Percentiles rank a stretch among this genome's conserved stretches.
phyloP scores from a whole-genome alignment of 2,113 vertebrate species.

The Tetraodon nigroviridis region DNA sequence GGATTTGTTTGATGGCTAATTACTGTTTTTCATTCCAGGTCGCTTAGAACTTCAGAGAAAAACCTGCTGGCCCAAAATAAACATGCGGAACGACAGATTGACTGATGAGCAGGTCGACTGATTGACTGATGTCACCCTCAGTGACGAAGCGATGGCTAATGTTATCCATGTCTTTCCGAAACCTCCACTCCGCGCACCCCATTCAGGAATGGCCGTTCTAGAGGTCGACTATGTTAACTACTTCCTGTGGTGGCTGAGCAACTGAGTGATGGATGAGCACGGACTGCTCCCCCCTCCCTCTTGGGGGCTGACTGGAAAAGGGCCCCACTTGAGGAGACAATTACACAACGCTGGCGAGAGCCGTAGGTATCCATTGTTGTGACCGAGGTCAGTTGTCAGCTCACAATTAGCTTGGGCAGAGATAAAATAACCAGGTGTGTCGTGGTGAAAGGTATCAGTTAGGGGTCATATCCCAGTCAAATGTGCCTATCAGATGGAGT shows the following conservation, averaged over 20 bases:
- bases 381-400: slow-evolving; percentile 66
- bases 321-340: slow-evolving; percentile 69
- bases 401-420: slow-evolving; percentile 57
- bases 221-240: slow-evolving; percentile 67
- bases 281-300: slow-evolving; percentile 53
- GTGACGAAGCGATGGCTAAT: slow-evolving; percentile 46
- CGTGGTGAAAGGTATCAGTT: slow-evolving; percentile 62
- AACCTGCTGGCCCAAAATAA: slow-evolving; percentile 25
- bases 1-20: not conserved
- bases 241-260: slow-evolving; percentile 68
- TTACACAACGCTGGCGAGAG: slow-evolving; percentile 62
- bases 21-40: slow-evolving; percentile 8
- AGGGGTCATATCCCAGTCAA: slow-evolving; percentile 69
- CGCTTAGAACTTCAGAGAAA: slow-evolving; percentile 43
- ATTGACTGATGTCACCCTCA: slow-evolving; percentile 44
- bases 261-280: slow-evolving; percentile 70
- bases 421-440: slow-evolving; percentile 75
- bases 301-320: slow-evolving; percentile 42
- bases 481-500: slow-evolving; percentile 19
- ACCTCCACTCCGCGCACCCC: slow-evolving; percentile 21
- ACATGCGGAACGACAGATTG: slow-evolving; percentile 26
- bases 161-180: slow-evolving; percentile 37
- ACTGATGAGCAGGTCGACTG: slow-evolving; percentile 52
- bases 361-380: slow-evolving; percentile 75
- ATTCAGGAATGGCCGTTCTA: slow-evolving; percentile 37